A percentile compares a stretch with the other conserved stretches of the same genome.
These are phyloP conservation scores for Plebejus argus DNA, from an alignment of 2,888 invertebrate genomes.

Conservation along the genomic window DNA sequence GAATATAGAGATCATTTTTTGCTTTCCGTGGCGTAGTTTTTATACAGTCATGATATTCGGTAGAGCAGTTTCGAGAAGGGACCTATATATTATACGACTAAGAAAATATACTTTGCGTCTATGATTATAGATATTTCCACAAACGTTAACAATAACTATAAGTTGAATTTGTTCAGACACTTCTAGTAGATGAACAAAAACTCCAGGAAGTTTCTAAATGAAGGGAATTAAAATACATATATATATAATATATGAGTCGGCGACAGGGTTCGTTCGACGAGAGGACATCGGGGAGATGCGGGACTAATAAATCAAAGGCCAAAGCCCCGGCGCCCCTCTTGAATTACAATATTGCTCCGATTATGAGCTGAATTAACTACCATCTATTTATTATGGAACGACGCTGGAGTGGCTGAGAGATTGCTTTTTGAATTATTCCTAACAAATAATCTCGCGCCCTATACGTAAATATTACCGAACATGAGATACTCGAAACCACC, in stretches of 20 bases:
- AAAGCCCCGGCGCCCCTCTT: constrained; percentile 37
- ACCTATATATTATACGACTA: too few relatives aligned
- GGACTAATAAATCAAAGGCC: constrained; percentile 47
- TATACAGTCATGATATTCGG: neutral
- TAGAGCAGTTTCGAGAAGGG: neutral
- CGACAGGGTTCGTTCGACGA: constrained; percentile 24
- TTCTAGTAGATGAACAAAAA: neutral
- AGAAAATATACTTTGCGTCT: too few relatives aligned
- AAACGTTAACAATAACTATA: neutral
- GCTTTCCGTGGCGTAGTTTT: neutral
- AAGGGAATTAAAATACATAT: constrained; percentile 7
- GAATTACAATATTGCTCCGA: constrained; percentile 46
- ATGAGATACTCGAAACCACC: neutral
- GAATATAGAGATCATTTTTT: constrained; percentile 14
- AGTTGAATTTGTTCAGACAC: neutral
- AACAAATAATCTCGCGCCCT: constrained; percentile 4
- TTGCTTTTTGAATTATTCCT: constrained; percentile 29
- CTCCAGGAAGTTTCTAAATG: neutral
- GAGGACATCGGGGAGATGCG: constrained; percentile 35
- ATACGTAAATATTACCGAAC: neutral
- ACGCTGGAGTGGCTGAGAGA: constrained; percentile 32
- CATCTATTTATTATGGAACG: constrained; percentile 42
- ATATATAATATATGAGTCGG: constrained; percentile 5
- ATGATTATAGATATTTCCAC: too few relatives aligned
- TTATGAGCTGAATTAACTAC: constrained; percentile 46